A percentile compares a stretch with the other conserved stretches of the same genome.
These are phyloP conservation scores for Solenopsis invicta DNA, from an alignment of 1,140 invertebrate genomes.

Conservation along the genomic window DNA sequence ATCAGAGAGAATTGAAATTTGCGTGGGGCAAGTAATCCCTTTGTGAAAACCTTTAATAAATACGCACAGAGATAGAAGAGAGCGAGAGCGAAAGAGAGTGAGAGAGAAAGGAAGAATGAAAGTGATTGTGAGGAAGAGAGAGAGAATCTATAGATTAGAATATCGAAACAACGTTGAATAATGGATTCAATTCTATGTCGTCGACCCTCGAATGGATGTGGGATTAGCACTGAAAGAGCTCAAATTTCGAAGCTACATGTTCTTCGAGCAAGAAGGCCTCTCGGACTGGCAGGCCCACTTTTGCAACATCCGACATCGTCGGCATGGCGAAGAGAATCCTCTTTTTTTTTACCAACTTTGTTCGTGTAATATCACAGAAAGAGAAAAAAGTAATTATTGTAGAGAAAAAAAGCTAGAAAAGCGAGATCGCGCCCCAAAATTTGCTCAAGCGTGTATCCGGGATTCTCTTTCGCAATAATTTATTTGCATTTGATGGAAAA, in stretches of 20 bases:
- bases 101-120: constrained; percentile 12
- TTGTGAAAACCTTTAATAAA: constrained; percentile 62
- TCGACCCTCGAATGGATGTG: constrained; percentile 46
- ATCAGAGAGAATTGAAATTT: constrained; percentile 80
- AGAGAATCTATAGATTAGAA: constrained; percentile 2
- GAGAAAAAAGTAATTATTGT: constrained; percentile 38
- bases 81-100: constrained; percentile 40
- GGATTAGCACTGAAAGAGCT: constrained; percentile 61
- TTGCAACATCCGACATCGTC: constrained; percentile 67
- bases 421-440: constrained; percentile 43
- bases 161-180: constrained; percentile 33
- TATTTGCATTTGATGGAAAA: background rate
- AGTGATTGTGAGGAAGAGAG: constrained; percentile 24
- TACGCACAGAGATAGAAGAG: constrained; percentile 44
- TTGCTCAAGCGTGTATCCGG: background rate
- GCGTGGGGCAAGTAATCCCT: constrained; percentile 71
- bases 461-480: background rate
- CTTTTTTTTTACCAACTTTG: constrained; percentile 60
- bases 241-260: constrained; percentile 67
- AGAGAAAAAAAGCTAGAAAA: constrained; percentile 41
- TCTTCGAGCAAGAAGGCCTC: constrained; percentile 68
- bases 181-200: background rate
- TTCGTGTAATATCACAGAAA: constrained; percentile 45
- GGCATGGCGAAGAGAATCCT: constrained; percentile 66
- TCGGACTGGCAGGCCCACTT: constrained; percentile 65